These are phyloP conservation scores for Stenchaetothrips biformis DNA, from an alignment of 2,888 invertebrate species.

Conservation along the genomic window DNA sequence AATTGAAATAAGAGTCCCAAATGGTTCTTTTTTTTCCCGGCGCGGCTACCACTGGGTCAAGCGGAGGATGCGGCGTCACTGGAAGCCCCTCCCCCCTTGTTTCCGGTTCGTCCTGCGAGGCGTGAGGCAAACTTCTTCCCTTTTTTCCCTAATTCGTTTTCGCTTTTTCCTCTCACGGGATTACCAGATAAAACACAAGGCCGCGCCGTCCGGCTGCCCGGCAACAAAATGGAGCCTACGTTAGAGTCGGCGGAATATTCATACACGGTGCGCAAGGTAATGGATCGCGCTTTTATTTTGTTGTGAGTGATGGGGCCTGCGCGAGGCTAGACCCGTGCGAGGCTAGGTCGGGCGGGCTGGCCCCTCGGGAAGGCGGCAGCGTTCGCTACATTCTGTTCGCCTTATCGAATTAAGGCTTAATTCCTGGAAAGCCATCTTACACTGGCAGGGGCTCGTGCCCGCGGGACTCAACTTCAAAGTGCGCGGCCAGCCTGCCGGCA, in stretches of 20 bases:
- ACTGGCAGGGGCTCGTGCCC: not conserved
- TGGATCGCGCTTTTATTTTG: too few species aligned
- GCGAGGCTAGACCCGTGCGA: too few species aligned
- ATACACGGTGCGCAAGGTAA: not conserved
- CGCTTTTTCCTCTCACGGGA: conserved; percentile 1
- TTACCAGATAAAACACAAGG: not conserved
- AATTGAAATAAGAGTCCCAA: too few species aligned
- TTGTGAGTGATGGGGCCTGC: too few species aligned
- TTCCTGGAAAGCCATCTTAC: not conserved
- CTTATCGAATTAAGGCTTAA: not conserved
- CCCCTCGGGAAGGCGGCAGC: too few species aligned
- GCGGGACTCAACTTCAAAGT: not conserved
- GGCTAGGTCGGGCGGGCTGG: too few species aligned
- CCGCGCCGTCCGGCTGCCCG: not conserved
- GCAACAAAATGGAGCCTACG: not conserved
- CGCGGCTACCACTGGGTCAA: too few species aligned
- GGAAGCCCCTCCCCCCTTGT: too few species aligned
- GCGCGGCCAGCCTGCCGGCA: not conserved
- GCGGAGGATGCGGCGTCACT: too few species aligned
- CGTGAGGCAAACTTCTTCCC: not conserved
- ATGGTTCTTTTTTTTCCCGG: too few species aligned
- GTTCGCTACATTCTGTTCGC: not conserved
- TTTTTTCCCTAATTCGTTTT: not conserved
- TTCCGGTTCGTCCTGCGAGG: not conserved
- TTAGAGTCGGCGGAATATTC: not conserved